Conservation (phyloP, 2,888 invertebrate genomes). For the Microctonus brassicae region DNA sequence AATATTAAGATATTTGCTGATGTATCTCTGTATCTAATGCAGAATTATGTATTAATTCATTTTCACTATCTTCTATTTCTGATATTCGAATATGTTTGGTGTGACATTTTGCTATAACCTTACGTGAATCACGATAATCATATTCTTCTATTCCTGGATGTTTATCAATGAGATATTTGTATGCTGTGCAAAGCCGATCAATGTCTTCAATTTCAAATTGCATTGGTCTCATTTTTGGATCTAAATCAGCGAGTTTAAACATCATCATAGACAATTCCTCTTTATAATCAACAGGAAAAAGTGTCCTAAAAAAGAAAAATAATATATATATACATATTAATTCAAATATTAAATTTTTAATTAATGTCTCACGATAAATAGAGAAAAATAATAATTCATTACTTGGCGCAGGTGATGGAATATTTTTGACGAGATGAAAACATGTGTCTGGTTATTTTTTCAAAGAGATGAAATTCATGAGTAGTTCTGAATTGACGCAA, state of each 20-base stretch:
- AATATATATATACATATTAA: constrained; percentile 14
- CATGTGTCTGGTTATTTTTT: constrained; percentile 88
- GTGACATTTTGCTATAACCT: constrained; percentile 40
- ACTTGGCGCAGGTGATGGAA: constrained; percentile 77
- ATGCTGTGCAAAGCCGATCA: constrained; percentile 81
- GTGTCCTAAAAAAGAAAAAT: constrained; percentile 71
- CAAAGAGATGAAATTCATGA: constrained; percentile 86
- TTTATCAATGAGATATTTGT: constrained; percentile 78
- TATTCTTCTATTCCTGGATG: constrained; percentile 78
- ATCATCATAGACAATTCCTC: constrained; percentile 78
- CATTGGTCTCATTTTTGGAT: constrained; percentile 78
- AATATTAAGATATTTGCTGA: neutral
- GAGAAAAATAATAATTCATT: constrained; percentile 23
- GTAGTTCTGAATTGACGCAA: constrained; percentile 80
- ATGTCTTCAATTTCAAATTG: constrained; percentile 85
- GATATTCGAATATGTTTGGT: constrained; percentile 35
- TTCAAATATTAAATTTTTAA: neutral
- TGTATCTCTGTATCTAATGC: neutral
- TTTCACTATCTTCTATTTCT: constrained; percentile 30
- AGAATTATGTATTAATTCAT: neutral
- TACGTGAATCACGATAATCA: constrained; percentile 76
- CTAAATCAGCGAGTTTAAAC: constrained; percentile 80
- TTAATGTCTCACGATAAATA: too few relatives aligned
- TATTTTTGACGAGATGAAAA: constrained; percentile 92
- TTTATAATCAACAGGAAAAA: constrained; percentile 82